Evolutionary conservation across 1,140 invertebrate genomes (phyloP), one percentile per base, ranked within the genome.

Genomic region (Polyergus mexicanus): DNA sequence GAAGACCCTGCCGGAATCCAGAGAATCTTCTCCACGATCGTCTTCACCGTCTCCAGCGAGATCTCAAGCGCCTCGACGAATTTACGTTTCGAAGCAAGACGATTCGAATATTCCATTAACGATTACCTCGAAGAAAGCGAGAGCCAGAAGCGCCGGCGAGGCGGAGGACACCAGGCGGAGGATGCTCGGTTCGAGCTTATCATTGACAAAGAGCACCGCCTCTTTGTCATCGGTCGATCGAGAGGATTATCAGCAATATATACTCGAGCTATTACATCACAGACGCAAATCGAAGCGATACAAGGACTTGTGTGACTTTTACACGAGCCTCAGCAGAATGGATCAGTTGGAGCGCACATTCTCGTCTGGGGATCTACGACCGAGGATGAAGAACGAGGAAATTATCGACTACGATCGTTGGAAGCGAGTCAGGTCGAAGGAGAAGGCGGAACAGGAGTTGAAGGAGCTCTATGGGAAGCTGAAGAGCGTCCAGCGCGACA

Each of bases 351-450:
- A 98, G 94, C 96, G 96, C 88, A 97, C 97, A 11, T 97, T 97
- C 3, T 97, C 97, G 0, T 96, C 95, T 3, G 95, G 95, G 81
- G 97, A 98, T 90, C 94, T 98, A 51, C 96, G 97, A 71, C 97
- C 97, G 3, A 95, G 97, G 90, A 94, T 96, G 90, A 97, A 95
- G 93, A 96, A 97, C 90, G 97, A 98, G 92, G 97, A 98, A 90
- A 97, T 98, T 35, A 97, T 98, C 88, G 98, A 98, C 95, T 98
- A 97, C 92, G 98, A 98, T 90, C 96, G 97, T 60, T 98, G 98
- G 98, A 98, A 97, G 93, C 96, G 97, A 93, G 96, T 98, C 28
- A 94, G 98, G 81, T 96, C 96, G n/a, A 96, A 97, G 84, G 97
- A 98, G 94, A 96, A 97, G 87, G 97, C 97, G 3, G 97, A 98